Percentiles rank a stretch among this genome's conserved stretches.
phyloP scores from a whole-genome alignment of 1,140 invertebrate genomes.

The Macrosteles quadrilineatus region DNA sequence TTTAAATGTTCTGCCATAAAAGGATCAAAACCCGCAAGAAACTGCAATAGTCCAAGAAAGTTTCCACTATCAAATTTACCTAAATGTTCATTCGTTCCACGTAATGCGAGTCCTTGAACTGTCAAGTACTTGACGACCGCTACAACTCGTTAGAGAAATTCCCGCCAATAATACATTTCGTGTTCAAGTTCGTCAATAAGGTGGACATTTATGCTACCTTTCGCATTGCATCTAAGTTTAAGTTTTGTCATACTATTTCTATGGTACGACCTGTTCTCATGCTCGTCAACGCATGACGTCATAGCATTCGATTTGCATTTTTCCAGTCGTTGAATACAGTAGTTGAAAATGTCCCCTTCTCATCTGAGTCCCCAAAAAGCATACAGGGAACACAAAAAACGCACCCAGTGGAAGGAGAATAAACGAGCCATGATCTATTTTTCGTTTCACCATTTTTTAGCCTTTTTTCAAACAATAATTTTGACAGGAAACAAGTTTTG shows the following conservation, averaged over 20 bases:
- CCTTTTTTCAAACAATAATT: constrained; percentile 6
- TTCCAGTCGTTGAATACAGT: constrained; percentile 18
- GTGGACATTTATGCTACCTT: background rate
- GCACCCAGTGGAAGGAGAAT: constrained; percentile 1
- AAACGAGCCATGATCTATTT: constrained; percentile 18
- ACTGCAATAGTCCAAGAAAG: constrained; percentile 18
- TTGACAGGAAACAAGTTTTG: background rate
- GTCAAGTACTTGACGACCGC: constrained; percentile 33
- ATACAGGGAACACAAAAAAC: constrained; percentile 20
- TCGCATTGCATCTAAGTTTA: background rate
- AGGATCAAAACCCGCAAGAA: constrained; percentile 38
- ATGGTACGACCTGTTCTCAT: background rate
- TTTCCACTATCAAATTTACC: constrained; percentile 33
- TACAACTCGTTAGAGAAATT: constrained; percentile 33
- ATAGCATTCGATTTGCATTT: constrained; percentile 32
- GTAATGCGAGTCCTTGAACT: constrained; percentile 34
- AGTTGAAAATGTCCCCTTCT: constrained; percentile 3
- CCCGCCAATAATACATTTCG: constrained; percentile 24
- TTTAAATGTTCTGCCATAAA: constrained; percentile 38
- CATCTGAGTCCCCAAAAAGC: constrained; percentile 1
- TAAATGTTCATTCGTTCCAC: constrained; percentile 33
- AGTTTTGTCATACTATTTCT: constrained; percentile 13
- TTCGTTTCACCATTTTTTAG: constrained; percentile 11
- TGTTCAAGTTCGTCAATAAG: constrained; percentile 24
- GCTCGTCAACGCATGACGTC: background rate